These are phyloP conservation scores for Meloidogyne chitwoodi DNA, from an alignment of 1,140 invertebrate species.

Conservation along the genomic window DNA sequence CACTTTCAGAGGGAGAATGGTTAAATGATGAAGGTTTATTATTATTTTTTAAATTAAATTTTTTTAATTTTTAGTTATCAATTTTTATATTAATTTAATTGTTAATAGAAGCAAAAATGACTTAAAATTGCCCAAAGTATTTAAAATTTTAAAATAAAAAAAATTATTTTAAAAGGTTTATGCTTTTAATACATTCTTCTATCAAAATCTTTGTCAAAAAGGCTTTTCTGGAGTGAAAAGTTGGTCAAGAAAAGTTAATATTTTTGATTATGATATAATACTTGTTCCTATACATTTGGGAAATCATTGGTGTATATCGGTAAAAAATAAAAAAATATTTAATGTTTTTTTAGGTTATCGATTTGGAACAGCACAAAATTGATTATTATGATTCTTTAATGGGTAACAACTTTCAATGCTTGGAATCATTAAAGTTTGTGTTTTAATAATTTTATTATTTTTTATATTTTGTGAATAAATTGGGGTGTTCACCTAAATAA, in stretches of 20 bases:
- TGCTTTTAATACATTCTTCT: slow-evolving; percentile 93
- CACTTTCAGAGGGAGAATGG: slow-evolving; percentile 79
- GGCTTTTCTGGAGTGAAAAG: slow-evolving; percentile 73
- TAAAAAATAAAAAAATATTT: slow-evolving; percentile 44
- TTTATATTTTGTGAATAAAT: no score
- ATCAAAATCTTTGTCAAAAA: slow-evolving; percentile 74
- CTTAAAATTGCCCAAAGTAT: slow-evolving; percentile 44
- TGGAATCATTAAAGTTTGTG: slow-evolving; percentile 62
- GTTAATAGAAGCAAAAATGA: slow-evolving; percentile 70
- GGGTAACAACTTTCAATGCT: slow-evolving; percentile 71
- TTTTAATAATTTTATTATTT: slow-evolving; percentile 6
- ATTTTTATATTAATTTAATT: slow-evolving; percentile 84
- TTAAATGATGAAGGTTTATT: slow-evolving; percentile 78
- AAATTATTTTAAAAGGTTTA: slow-evolving; percentile 67
- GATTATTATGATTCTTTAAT: slow-evolving; percentile 90
- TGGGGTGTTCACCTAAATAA: no score
- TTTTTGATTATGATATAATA: slow-evolving; percentile 77
- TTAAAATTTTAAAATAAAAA: not conserved
- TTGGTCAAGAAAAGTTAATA: slow-evolving; percentile 84
- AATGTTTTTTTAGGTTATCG: slow-evolving; percentile 67
- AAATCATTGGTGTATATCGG: slow-evolving; percentile 90
- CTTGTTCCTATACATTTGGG: slow-evolving; percentile 88
- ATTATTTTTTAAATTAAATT: not conserved
- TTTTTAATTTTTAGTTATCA: slow-evolving; percentile 68
- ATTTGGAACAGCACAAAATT: slow-evolving; percentile 75